Base-by-base conservation (phyloP, 2,888 invertebrate species). In the Ornithoptera alexandrae region DNA sequence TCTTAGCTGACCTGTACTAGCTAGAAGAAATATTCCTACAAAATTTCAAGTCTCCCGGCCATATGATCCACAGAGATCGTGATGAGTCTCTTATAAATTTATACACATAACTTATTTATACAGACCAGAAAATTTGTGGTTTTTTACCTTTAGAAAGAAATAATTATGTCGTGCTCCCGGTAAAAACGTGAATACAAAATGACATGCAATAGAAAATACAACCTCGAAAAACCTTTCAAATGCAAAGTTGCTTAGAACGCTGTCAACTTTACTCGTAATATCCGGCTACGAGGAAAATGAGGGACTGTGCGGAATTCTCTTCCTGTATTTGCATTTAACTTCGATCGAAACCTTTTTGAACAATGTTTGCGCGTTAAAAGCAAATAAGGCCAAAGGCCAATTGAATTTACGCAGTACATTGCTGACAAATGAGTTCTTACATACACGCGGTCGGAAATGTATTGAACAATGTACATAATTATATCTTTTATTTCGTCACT, bases 301-400 rank as follows among this genome's bases (percentile, higher is more conserved):
- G 62, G 58, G 65, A 39, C 58, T 20, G 61, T 57, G 36, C 46
- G 62, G 46, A 62, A 62, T 66, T 62, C 62, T 39, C 50, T 39
- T 69, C 58, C 69, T 65, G 57, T 65, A 66, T 69, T 69, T 66
- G 50, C 66, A 69, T 62, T 57, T 39, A 50, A 50, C 46, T 22
- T 62, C 20, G 62, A 65, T 58, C 4, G 42, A 30, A 24, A 56
- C 61, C 62, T 53, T 62, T 65, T 61, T 57, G 57, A 46, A 30
- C 36, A 58, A 22, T 58, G 57, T 58, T 20, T 58, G 57, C 22
- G 3, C 22, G 22, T 53, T 53, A 58, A 22, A 58, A 58, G 57
- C 57, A 58, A 58, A 58, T 58, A 58, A 58, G 18, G 57, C 57
- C 10, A 20, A 58, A 22, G 22, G 57, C 22, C 57, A 58, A 58